These are phyloP conservation scores for Philypnodon macrostomus DNA, from an alignment of 2,797 vertebrate species.

Conservation along the genomic window DNA sequence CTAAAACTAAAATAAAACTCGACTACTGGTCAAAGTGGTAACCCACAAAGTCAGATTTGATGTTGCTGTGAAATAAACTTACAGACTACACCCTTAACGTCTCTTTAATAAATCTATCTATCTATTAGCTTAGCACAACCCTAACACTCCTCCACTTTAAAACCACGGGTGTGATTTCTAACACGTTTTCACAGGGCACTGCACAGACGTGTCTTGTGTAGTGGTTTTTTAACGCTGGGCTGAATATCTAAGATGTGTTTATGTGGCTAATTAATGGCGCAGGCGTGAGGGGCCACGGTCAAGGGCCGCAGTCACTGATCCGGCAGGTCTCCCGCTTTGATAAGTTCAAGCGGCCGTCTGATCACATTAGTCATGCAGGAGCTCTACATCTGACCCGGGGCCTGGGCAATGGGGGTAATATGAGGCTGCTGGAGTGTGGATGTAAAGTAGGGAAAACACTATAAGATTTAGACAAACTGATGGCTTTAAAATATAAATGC, in stretches of 20 bases:
- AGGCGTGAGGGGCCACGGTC: constrained; percentile 29
- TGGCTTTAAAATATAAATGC: too few species aligned
- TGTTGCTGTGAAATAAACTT: too few species aligned
- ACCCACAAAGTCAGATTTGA: too few species aligned
- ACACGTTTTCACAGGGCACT: constrained; percentile 8
- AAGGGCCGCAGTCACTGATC: constrained; percentile 57
- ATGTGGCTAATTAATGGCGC: constrained; percentile 43
- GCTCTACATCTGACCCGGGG: constrained; percentile 67
- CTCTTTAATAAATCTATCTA: too few species aligned
- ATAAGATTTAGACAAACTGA: too few species aligned
- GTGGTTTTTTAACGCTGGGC: constrained; percentile 19
- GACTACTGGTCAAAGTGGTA: too few species aligned
- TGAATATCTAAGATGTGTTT: constrained; percentile 33
- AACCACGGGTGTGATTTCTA: constrained; percentile 7
- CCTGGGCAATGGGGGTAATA: constrained; percentile 62
- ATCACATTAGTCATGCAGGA: constrained; percentile 74
- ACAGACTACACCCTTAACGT: too few species aligned
- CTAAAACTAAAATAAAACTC: too few species aligned
- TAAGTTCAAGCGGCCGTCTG: constrained; percentile 69
- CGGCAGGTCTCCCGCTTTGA: constrained; percentile 68
- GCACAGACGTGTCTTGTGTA: constrained; percentile 5
- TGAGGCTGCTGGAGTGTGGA: constrained; percentile 64
- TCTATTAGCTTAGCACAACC: neutral
- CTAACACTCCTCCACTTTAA: neutral
- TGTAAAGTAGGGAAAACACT: too few species aligned